A percentile compares a stretch with the other conserved stretches of the same genome.
Conservation (phyloP, 2,888 invertebrate genomes). For the Pachydiplax longipennis region DNA sequence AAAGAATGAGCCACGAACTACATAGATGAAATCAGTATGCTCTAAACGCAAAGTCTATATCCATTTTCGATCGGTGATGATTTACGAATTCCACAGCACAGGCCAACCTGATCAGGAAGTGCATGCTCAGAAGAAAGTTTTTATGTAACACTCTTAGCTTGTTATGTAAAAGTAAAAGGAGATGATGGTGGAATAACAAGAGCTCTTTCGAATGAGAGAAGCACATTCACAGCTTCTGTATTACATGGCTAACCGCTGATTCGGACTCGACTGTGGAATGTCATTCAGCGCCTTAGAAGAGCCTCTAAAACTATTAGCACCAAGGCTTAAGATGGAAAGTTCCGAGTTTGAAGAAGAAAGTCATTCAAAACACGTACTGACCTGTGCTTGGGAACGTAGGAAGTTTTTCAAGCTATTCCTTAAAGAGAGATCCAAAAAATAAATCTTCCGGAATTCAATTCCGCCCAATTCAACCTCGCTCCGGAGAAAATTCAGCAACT, state of each 20-base stretch:
- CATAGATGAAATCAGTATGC: no score
- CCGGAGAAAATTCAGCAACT: no score
- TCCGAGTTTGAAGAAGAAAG: not conserved
- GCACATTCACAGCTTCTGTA: not conserved
- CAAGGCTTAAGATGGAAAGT: not conserved
- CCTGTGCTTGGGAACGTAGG: no score
- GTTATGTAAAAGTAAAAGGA: not conserved
- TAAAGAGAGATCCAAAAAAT: no score
- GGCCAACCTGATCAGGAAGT: not conserved
- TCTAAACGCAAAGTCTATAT: no score
- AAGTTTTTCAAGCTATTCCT: no score
- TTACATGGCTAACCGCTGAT: not conserved
- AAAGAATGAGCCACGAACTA: no score
- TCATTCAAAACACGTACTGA: no score
- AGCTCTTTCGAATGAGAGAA: not conserved
- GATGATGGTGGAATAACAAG: not conserved
- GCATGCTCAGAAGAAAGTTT: not conserved
- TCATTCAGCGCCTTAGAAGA: not conserved
- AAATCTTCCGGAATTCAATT: no score
- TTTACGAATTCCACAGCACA: no score
- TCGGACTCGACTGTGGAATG: not conserved
- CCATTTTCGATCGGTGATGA: no score
- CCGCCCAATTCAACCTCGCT: no score
- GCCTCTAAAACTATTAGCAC: not conserved
- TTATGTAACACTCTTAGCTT: not conserved